These are phyloP conservation scores for Laothoe populi DNA, from an alignment of 2,888 invertebrate genomes.

Conservation along the genomic window DNA sequence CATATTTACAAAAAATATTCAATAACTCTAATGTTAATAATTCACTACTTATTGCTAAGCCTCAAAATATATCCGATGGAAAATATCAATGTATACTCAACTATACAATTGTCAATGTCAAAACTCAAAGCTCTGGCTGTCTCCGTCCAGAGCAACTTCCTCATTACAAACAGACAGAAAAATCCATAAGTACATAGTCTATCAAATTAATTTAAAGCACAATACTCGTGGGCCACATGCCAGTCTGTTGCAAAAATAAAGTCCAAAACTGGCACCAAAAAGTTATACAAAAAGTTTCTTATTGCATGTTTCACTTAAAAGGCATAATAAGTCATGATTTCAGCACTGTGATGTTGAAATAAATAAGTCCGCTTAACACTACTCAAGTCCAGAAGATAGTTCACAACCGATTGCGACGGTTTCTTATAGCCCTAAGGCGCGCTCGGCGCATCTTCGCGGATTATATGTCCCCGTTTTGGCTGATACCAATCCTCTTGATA, in stretches of 20 bases:
- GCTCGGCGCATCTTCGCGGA: conserved; percentile 79
- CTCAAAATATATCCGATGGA: conserved; percentile 22
- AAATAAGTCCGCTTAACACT: conserved; percentile 83
- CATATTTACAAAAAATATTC: conserved; percentile 38
- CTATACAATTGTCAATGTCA: conserved; percentile 16
- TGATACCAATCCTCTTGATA: conserved; percentile 81
- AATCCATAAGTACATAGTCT: conserved; percentile 14
- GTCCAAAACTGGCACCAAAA: conserved; percentile 29
- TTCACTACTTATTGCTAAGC: conserved; percentile 21
- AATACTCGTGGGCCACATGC: background rate
- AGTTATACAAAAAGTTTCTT: conserved; percentile 25
- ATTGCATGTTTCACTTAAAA: conserved; percentile 58
- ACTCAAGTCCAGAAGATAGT: conserved; percentile 75
- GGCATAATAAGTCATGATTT: conserved; percentile 49
- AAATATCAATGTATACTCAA: conserved; percentile 16
- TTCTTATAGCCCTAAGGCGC: conserved; percentile 80
- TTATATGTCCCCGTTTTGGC: conserved; percentile 84
- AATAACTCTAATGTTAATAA: conserved; percentile 26
- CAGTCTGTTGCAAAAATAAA: conserved; percentile 12
- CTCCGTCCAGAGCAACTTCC: background rate
- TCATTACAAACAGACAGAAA: background rate
- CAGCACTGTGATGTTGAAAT: conserved; percentile 80
- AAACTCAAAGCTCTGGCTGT: background rate
- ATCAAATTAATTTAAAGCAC: conserved; percentile 6
- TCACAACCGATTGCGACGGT: conserved; percentile 83